Conservation (phyloP, 2,888 invertebrate genomes). For the Agrochola circellaris region DNA sequence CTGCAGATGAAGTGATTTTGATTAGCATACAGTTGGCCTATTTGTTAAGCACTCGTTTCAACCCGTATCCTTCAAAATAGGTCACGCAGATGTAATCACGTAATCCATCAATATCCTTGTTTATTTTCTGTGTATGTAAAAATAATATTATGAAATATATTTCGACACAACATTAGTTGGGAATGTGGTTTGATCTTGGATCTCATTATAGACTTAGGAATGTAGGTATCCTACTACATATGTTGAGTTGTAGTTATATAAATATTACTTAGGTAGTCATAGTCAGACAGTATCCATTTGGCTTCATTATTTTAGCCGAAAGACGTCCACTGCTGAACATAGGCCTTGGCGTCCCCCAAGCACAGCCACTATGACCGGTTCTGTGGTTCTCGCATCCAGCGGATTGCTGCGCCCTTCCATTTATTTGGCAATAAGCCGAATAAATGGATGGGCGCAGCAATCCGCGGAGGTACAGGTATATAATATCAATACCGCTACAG, state of each 20-base stretch:
- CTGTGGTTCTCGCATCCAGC: no score
- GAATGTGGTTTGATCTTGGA: background rate
- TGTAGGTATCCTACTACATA: background rate
- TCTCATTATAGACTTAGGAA: background rate
- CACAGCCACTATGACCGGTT: no score
- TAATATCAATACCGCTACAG: no score
- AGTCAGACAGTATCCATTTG: background rate
- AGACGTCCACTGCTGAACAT: no score
- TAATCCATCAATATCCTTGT: conserved; percentile 61
- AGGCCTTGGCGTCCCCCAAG: no score
- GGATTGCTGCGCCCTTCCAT: no score
- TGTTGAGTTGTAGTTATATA: background rate
- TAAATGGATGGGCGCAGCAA: no score
- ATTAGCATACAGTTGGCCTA: conserved; percentile 58
- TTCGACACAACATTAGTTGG: background rate
- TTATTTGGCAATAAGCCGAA: no score
- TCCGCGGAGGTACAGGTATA: no score
- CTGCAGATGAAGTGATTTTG: conserved; percentile 57
- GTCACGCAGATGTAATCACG: conserved; percentile 52
- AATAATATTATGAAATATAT: conserved; percentile 26
- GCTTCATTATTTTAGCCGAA: background rate
- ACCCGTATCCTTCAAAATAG: conserved; percentile 56
- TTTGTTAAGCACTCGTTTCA: conserved; percentile 42
- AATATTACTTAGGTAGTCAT: background rate
- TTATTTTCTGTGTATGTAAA: conserved; percentile 26